Evolutionary conservation across 2,113 vertebrate genomes (phyloP).

Genomic region (Eulemur macaco): DNA sequence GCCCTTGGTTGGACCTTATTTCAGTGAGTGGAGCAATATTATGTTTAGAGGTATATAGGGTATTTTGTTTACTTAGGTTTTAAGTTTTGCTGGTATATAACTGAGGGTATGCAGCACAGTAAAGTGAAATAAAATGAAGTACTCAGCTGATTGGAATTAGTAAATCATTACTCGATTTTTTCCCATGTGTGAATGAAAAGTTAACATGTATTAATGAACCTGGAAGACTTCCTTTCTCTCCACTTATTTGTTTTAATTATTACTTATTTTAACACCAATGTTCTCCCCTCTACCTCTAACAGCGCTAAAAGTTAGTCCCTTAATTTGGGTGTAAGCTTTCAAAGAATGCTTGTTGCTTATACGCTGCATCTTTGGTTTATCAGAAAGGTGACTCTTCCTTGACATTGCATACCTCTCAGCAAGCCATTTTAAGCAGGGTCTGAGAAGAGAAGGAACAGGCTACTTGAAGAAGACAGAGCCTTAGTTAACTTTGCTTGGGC

Average conservation of each 20-base stretch:
- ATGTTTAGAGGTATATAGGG: neutral
- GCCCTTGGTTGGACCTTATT: slow-evolving; percentile 2
- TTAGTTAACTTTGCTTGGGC: neutral
- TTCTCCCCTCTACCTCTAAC: neutral
- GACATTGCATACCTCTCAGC: neutral
- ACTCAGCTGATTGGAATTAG: neutral
- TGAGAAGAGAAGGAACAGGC: neutral
- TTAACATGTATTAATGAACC: neutral
- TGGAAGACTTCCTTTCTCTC: neutral
- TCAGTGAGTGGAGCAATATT: neutral
- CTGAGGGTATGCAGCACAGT: neutral
- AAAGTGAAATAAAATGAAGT: neutral
- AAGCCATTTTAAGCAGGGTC: neutral
- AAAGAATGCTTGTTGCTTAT: neutral
- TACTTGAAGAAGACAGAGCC: neutral
- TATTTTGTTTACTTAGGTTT: slow-evolving; percentile 42
- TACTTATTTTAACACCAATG: neutral
- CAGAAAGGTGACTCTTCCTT: neutral
- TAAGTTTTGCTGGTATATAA: neutral
- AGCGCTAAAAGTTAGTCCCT: neutral
- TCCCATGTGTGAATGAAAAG: neutral
- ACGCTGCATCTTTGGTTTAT: neutral
- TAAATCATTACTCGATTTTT: neutral
- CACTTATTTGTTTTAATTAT: neutral
- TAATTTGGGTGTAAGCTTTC: neutral